phyloP scores from a whole-genome alignment of 35 echinoderm and acorn worm species.

The Diadema setosum region DNA sequence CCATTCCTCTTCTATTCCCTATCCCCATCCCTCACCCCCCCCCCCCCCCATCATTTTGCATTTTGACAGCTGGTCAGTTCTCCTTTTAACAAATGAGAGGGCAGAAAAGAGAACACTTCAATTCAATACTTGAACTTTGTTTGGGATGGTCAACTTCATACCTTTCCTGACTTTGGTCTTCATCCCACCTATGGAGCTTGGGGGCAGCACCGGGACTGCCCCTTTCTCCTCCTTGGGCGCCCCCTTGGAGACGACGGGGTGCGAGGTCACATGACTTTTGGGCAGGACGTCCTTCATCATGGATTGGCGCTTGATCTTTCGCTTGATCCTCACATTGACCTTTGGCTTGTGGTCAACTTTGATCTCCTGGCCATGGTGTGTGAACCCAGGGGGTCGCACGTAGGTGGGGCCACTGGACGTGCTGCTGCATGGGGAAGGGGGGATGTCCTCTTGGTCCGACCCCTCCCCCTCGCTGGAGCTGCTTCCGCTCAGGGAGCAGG shows the following conservation, averaged over 20 bases:
- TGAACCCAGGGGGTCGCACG: conserved; percentile 83
- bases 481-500: conserved; percentile 76
- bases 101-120: too few relatives aligned
- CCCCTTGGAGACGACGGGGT: background rate
- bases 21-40: too few relatives aligned
- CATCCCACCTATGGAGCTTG: background rate
- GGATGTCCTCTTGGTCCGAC: conserved; percentile 85
- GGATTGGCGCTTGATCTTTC: conserved; percentile 76
- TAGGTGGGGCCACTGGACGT: conserved; percentile 96
- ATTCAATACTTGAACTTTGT: too few relatives aligned
- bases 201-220: background rate
- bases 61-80: too few relatives aligned
- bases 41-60: too few relatives aligned
- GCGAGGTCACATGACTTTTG: background rate
- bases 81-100: too few relatives aligned
- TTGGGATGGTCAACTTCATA: too few relatives aligned
- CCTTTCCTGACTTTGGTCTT: conserved; percentile 56
- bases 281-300: conserved; percentile 17
- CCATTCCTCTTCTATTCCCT: too few relatives aligned
- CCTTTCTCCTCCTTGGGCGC: background rate
- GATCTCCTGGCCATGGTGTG: conserved; percentile 87
- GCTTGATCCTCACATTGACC: conserved; percentile 25
- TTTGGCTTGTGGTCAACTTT: background rate
- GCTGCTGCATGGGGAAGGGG: conserved; percentile 93
- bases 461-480: conserved; percentile 82